Evolutionary conservation across 2,888 invertebrate genomes (phyloP).

Genomic region (Liopterus haemorrhoidalis): DNA sequence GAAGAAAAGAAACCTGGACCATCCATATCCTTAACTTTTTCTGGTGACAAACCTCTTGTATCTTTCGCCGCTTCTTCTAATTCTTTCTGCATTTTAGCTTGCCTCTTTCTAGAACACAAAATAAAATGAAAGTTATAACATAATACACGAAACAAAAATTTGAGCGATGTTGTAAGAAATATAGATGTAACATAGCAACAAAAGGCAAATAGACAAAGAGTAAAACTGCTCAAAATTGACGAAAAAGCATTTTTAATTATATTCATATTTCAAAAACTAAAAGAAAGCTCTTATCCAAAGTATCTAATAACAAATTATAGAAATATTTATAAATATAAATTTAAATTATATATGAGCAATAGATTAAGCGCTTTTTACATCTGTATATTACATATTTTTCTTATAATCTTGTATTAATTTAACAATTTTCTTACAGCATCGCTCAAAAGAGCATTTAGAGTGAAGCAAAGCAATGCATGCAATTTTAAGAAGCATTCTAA

Average conservation of each 20-base stretch:
- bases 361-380: no score
- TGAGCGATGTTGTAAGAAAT: slow-evolving; percentile 5
- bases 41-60: slow-evolving; percentile 50
- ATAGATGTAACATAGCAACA: slow-evolving; percentile 11
- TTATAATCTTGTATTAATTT: no score
- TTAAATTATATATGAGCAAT: no score
- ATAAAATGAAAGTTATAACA: no score
- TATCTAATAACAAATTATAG: background rate
- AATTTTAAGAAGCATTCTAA: no score
- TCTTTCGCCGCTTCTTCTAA: slow-evolving; percentile 87
- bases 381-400: no score
- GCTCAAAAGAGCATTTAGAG: no score
- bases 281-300: background rate
- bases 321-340: slow-evolving; percentile 1
- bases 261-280: background rate
- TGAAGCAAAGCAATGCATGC: no score
- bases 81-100: slow-evolving; percentile 82
- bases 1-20: slow-evolving; percentile 39
- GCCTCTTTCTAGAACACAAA: slow-evolving; percentile 68
- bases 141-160: slow-evolving; percentile 5
- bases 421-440: no score
- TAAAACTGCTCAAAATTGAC: slow-evolving; percentile 1
- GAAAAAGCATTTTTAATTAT: background rate
- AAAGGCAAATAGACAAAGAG: background rate
- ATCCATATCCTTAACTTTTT: slow-evolving; percentile 47